These are phyloP conservation scores for Sphaeramia orbicularis DNA, from an alignment of 2,797 vertebrate species.

Conservation along the genomic window DNA sequence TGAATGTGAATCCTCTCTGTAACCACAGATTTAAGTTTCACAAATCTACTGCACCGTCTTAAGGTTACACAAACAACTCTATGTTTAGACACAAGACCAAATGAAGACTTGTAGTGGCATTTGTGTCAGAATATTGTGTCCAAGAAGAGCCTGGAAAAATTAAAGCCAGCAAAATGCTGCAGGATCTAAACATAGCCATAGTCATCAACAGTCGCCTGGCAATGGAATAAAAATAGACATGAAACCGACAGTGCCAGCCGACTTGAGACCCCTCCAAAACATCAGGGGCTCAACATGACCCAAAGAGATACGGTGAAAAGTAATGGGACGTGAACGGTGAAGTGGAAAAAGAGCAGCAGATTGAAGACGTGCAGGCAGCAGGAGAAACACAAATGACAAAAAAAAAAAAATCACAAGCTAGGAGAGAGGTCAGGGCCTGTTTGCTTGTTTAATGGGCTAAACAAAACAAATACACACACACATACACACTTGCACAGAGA, in stretches of 20 bases:
- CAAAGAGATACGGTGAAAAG: slow-evolving; percentile 44
- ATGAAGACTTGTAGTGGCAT: neutral
- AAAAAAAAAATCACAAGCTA: slow-evolving; percentile 2
- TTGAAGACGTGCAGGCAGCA: slow-evolving; percentile 6
- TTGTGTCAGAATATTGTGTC: neutral
- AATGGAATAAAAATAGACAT: slow-evolving; percentile 72
- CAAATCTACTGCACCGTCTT: neutral
- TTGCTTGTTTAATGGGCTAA: neutral
- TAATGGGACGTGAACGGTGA: slow-evolving; percentile 31
- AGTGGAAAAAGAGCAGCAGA: neutral
- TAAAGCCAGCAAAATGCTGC: neutral
- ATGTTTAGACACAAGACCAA: slow-evolving; percentile 16
- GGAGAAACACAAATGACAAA: neutral
- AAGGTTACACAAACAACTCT: neutral
- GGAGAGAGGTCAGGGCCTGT: neutral
- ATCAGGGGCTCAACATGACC: slow-evolving; percentile 54
- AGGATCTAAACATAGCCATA: slow-evolving; percentile 57
- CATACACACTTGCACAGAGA: neutral
- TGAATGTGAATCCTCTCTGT: slow-evolving; percentile 8
- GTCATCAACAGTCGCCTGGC: slow-evolving; percentile 66
- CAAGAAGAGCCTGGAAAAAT: slow-evolving; percentile 4
- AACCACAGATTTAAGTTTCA: slow-evolving; percentile 8
- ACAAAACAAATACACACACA: neutral
- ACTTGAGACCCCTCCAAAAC: slow-evolving; percentile 72
- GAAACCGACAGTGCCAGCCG: slow-evolving; percentile 53